Evolutionary conservation across 1,140 invertebrate genomes (phyloP), one percentile per base, ranked within the genome.

Genomic region (Drosophila prosaltans): DNA sequence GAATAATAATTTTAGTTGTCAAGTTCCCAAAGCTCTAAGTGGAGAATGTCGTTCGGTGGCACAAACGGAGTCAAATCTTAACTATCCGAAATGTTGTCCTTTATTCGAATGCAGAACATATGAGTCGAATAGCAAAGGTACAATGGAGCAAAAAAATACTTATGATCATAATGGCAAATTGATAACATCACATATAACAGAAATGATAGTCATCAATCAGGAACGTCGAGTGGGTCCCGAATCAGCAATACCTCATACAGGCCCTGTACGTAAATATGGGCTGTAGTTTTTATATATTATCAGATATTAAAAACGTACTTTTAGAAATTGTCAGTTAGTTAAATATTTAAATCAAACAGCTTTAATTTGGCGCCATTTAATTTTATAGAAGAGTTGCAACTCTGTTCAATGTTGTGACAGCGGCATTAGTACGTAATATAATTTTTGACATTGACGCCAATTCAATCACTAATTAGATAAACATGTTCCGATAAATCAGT

Each of bases 11-110:
- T 28, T 10, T 57, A 92, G 91, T 60, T 92, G 91, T 41, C 74
- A 81, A 43, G 68, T 84, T 26, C 91, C 91, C 1, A 59, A 51
- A 0, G 26, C 63, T 0, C 48, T 78, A 0, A 72, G 77, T 9
- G 85, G 91, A 21, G 58, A 74, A 32, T 92, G 91, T 43, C 58
- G 28, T 26, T 57, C 59, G 0, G n/a, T 91, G 7, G 79, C 74
- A 4, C 43, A 69, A 5, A 68, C 36, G 3, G 70, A 82, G 9
- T 11, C 59, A 9, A 76, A 78, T 62, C 45, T 78, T 5, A 72
- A 79, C 5, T 92, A 90, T 78, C 91, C 91, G 6, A 63, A 66
- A n/a, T 92, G 91, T 30, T 92, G 91, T 63, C 88, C 91, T 1
- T 26, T 82, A 32, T 91, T 88, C 58, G 76, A 83, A 40, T 92